A percentile compares a stretch with the other conserved stretches of the same genome.
phyloP scores from a whole-genome alignment of 2,113 vertebrate species.

The Lepus timidus region DNA sequence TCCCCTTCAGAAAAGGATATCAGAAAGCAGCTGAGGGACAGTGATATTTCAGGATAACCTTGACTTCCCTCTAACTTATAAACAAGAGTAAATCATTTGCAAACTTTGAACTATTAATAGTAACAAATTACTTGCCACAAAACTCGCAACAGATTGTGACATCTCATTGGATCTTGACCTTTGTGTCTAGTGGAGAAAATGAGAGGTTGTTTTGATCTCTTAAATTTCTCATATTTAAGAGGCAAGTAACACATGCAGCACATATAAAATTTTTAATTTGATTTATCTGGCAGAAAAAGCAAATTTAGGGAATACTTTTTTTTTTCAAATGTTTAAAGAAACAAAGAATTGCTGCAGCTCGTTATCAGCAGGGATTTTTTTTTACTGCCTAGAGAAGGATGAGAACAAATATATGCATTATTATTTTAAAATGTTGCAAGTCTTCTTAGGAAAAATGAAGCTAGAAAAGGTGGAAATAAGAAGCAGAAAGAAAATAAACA shows the following conservation, averaged over 20 bases:
- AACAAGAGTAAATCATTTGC: constrained; percentile 77
- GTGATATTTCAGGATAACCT: constrained; percentile 72
- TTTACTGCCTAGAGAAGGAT: not conserved
- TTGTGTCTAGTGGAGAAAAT: constrained; percentile 64
- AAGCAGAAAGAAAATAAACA: not conserved
- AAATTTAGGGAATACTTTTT: not conserved
- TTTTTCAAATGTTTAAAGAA: not conserved
- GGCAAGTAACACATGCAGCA: not conserved
- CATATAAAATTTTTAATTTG: not conserved
- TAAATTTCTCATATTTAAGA: constrained; percentile 56
- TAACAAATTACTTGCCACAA: constrained; percentile 72
- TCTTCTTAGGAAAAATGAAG: not conserved
- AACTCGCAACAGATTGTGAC: constrained; percentile 66
- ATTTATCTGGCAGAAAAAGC: not conserved
- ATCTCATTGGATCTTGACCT: constrained; percentile 74
- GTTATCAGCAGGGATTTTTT: not conserved
- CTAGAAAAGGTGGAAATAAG: not conserved
- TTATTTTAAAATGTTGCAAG: constrained; percentile 45
- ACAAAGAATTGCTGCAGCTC: not conserved
- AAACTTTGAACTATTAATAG: constrained; percentile 80
- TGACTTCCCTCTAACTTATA: constrained; percentile 67
- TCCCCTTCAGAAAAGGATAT: not conserved
- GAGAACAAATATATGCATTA: not conserved
- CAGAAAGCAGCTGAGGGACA: not conserved
- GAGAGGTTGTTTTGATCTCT: constrained; percentile 60